Evolutionary conservation across 2,888 invertebrate genomes (phyloP), one percentile per base, ranked within the genome.

Genomic region (Cryptocephalus primarius): DNA sequence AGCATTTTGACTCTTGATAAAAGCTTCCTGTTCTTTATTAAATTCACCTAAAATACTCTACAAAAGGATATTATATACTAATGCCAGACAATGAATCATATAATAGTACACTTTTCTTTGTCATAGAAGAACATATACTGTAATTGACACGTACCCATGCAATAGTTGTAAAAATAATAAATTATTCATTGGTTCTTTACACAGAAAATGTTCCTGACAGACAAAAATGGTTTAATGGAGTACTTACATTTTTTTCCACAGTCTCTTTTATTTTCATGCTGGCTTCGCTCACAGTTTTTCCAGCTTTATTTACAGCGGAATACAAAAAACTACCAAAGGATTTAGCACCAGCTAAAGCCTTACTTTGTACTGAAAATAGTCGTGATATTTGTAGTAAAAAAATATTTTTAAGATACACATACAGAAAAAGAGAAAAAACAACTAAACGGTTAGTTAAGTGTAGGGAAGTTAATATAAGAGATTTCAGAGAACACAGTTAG

Each of bases 1-100:
- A 54, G 78, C 80, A 47, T 78, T 79, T 73, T 94, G 91, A 46
- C 86, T 86, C 67, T 89, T 89, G 62, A 93, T 83, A 74, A 97
- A 97, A 42, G 92, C 89, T 60, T 94, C 92, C 70, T 97, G 95
- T 68, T 97, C 96, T 66, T 90, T 90, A 72, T 92, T 92, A 74
- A 99, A 91, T 65, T 97, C 96, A 44, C 93, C 93, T 62, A 99
- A 77, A 70, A 99, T 85, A 70, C 91, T 92, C 95, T 95, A 76
- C 8, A 59, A 54, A 54, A 40, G 33, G 41, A 48, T 12, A 11
- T 36, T 36, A 11, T 36, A 36, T 22, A 22, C 22, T 6, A 22
- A 22, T 22, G 6, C 6, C 6, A 22, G 6, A 22, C 22, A 22
- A 22, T 22, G 22, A 22, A 22, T 22, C 2, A 4, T 22, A 22